A percentile compares a stretch with the other conserved stretches of the same genome.
These are phyloP conservation scores for Liolophura sinensis DNA, from an alignment of 1,140 invertebrate species.

Conservation along the genomic window DNA sequence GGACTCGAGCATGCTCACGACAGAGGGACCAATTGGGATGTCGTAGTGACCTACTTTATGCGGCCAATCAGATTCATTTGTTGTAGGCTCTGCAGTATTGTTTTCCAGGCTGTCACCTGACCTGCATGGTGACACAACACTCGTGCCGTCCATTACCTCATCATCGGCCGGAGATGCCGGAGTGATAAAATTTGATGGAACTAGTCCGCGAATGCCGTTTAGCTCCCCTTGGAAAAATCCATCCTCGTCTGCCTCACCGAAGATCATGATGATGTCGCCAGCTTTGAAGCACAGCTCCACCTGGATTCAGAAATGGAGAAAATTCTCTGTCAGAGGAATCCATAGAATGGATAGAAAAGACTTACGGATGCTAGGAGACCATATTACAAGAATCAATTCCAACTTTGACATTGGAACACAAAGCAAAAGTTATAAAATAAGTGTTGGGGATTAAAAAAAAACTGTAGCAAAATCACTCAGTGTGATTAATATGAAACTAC, in stretches of 20 bases:
- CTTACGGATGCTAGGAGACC: too few relatives aligned
- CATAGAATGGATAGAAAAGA: too few relatives aligned
- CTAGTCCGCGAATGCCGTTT: constrained; percentile 89
- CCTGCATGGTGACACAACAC: constrained; percentile 43
- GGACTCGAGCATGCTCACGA: too few relatives aligned
- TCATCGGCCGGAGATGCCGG: constrained; percentile 42
- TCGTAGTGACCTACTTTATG: too few relatives aligned
- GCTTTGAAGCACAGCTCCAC: constrained; percentile 95
- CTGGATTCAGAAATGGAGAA: constrained; percentile 70
- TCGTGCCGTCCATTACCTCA: constrained; percentile 43
- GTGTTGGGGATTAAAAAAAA: too few relatives aligned
- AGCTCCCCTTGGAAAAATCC: constrained; percentile 98
- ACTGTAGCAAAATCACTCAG: too few relatives aligned
- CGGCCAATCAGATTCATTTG: constrained; percentile 30
- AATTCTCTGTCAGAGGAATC: too few relatives aligned
- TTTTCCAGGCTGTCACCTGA: constrained; percentile 45
- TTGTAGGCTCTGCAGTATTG: constrained; percentile 29
- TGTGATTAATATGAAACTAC: too few relatives aligned
- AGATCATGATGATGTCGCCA: constrained; percentile 95
- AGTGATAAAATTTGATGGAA: constrained; percentile 88
- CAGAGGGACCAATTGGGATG: too few relatives aligned
- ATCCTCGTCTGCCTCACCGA: constrained; percentile 95
- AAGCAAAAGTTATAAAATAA: background rate
- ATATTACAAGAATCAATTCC: background rate
- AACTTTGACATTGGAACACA: background rate